Percentiles rank a stretch among this genome's conserved stretches.
These are phyloP conservation scores for Eurypyga helias DNA, from an alignment of 2,113 vertebrate genomes.

Conservation along the genomic window DNA sequence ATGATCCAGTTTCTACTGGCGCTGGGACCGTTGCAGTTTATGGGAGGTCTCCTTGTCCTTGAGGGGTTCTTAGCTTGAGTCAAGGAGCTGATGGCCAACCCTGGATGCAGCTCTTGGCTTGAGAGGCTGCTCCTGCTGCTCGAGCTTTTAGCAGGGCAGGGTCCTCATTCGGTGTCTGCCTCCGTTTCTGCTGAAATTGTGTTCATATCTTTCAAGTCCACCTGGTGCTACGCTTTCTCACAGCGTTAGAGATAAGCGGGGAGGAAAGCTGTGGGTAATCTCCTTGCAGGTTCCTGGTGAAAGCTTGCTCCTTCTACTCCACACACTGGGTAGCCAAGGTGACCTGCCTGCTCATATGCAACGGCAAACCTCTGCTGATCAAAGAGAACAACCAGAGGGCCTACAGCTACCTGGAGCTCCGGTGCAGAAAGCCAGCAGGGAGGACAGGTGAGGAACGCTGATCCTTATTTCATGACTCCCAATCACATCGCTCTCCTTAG, in stretches of 20 bases:
- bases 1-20: background rate
- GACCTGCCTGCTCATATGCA: constrained; percentile 61
- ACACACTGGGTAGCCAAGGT: constrained; percentile 70
- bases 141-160: background rate
- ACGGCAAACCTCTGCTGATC: constrained; percentile 66
- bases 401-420: constrained; percentile 75
- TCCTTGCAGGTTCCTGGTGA: constrained; percentile 72
- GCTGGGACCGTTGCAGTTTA: background rate
- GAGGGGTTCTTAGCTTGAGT: background rate
- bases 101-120: background rate
- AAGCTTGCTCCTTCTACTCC: constrained; percentile 73
- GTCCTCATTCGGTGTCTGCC: background rate
- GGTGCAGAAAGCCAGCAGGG: constrained; percentile 55
- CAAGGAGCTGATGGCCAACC: background rate
- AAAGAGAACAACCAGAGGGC: constrained; percentile 61
- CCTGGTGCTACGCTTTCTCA: background rate
- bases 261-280: background rate
- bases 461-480: background rate
- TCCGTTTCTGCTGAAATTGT: background rate
- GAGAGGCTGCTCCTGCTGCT: background rate
- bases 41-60: background rate
- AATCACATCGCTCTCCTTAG: background rate
- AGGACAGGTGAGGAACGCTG: constrained; percentile 1
- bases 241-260: background rate
- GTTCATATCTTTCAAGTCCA: background rate